phyloP scores from a whole-genome alignment of 2,888 invertebrate species.

The Eutolmus rufibarbis region DNA sequence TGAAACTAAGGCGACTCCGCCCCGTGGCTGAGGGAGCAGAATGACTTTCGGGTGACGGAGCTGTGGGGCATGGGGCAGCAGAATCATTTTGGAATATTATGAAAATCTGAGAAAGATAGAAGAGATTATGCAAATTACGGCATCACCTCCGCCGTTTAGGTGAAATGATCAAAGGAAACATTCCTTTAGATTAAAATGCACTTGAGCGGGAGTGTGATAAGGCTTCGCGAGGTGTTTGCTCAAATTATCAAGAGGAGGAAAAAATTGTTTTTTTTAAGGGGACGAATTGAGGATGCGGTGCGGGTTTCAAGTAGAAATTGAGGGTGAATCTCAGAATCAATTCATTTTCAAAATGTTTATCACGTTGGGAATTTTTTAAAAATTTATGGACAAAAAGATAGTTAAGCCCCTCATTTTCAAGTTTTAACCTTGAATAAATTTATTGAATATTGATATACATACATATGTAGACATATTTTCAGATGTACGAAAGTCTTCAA shows the following conservation, averaged over 20 bases:
- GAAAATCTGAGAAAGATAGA: constrained; percentile 22
- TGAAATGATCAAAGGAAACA: constrained; percentile 38
- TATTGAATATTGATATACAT: no score
- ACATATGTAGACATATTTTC: no score
- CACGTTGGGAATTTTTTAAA: background rate
- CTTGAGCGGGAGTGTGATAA: background rate
- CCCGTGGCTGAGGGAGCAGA: background rate
- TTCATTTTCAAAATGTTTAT: background rate
- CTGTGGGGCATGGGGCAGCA: background rate
- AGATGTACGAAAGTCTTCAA: no score
- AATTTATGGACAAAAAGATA: background rate
- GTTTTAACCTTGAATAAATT: background rate
- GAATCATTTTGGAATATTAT: constrained; percentile 35
- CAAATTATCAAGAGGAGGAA: background rate
- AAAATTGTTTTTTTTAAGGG: background rate
- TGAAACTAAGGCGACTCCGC: background rate
- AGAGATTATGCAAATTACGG: constrained; percentile 40
- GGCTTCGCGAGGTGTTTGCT: background rate
- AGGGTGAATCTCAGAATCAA: background rate
- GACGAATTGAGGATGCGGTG: background rate
- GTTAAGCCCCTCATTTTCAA: background rate
- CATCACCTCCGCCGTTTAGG: constrained; percentile 20
- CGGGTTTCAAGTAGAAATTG: background rate
- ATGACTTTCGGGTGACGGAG: background rate
- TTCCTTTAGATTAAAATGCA: constrained; percentile 33